A percentile compares a stretch with the other conserved stretches of the same genome.
Evolutionary conservation across 2,797 vertebrate genomes (phyloP).

Genomic region (Girardinus metallicus): DNA sequence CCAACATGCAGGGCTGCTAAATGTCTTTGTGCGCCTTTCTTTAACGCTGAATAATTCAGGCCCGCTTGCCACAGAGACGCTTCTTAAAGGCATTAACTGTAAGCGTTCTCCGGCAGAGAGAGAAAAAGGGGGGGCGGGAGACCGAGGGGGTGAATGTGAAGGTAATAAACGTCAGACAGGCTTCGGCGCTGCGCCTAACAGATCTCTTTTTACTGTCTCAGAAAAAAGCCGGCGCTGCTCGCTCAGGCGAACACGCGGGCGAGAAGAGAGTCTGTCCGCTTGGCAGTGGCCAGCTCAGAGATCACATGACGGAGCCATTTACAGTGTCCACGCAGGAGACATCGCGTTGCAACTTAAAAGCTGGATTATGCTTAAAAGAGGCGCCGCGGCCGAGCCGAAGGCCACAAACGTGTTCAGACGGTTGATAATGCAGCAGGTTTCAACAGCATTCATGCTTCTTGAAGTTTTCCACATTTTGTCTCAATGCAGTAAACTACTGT

Average conservation of each 20-base stretch:
- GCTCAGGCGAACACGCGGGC: constrained; percentile 74
- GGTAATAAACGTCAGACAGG: constrained; percentile 83
- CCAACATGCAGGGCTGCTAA: constrained; percentile 77
- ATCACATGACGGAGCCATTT: constrained; percentile 78
- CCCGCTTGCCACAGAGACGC: constrained; percentile 75
- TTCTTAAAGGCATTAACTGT: constrained; percentile 78
- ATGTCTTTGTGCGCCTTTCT: constrained; percentile 78
- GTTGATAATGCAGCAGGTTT: neutral
- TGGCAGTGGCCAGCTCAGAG: constrained; percentile 83
- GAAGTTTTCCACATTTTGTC: neutral
- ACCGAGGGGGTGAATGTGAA: constrained; percentile 60
- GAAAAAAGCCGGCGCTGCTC: constrained; percentile 72
- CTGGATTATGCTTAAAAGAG: constrained; percentile 66
- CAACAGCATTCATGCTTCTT: neutral
- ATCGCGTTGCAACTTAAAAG: constrained; percentile 70
- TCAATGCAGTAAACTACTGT: neutral
- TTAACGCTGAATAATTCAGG: constrained; percentile 87
- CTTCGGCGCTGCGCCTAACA: constrained; percentile 81
- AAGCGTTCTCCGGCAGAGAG: constrained; percentile 72
- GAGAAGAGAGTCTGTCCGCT: constrained; percentile 68
- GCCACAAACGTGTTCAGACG: neutral
- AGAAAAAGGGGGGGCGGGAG: no score
- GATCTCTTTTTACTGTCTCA: constrained; percentile 86
- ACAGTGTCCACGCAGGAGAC: constrained; percentile 78
- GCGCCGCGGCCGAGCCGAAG: constrained; percentile 51